Evolutionary conservation across 1,140 invertebrate species (phyloP), one percentile per base, ranked within the genome.

Genomic region (Drosophila persimilis): DNA sequence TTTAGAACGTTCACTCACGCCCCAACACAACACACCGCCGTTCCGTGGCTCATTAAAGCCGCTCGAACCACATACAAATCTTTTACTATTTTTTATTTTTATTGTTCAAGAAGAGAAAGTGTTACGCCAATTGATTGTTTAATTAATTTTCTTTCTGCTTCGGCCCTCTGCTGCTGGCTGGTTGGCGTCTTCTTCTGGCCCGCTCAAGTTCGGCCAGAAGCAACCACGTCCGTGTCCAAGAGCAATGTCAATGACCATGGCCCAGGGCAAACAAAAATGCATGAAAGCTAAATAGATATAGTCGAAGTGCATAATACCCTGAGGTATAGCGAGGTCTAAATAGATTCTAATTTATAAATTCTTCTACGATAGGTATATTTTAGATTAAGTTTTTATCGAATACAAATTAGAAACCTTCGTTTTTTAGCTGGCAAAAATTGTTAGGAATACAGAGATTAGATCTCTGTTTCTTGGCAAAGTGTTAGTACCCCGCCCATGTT

Each of bases 61-160:
- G n/a, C 24, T 31, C 55, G 50, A 48, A 45, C 65, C 65, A 69
- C 65, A 69, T 69, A 57, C 69, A 69, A 69, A 69, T 69, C 65
- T 69, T 70, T 70, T 77, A 80, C 66, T 69, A 60, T 70, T 86
- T 58, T 60, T 44, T 39, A 57, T 55, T 58, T 75, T 77, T 75
- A 80, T 85, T 86, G 81, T 80, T 86, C 55, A 85, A 86, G 83
- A 86, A 88, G 83, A 88, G 83, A 88, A 88, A 88, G 83, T 88
- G 83, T 89, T 88, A 89, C 84, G 84, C 84, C 83, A 89, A 81
- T 89, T 79, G 80, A 83, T 84, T 86, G 81, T 88, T 86, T 86
- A 86, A 86, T 86, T 86, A 83, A 81, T 79, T 89, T 89, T 86
- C 64, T 71, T 85, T 80, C 67, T 50, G 56, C 62, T 60, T 39